These are phyloP conservation scores for Hemibagrus guttatus DNA, from an alignment of 2,797 vertebrate species.

Conservation along the genomic window DNA sequence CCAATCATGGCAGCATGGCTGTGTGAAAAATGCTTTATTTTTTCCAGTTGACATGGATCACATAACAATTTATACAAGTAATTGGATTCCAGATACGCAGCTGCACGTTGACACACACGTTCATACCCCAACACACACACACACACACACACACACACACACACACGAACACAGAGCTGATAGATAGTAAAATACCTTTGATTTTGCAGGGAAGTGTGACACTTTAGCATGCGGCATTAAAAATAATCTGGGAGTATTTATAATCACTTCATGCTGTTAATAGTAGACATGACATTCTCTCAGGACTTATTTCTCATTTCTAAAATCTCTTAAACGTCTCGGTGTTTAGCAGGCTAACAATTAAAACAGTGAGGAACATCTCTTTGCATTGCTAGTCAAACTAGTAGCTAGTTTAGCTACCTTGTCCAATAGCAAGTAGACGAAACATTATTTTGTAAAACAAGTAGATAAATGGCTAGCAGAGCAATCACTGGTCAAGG, in stretches of 20 bases:
- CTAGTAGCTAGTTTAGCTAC: background rate
- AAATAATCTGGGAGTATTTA: background rate
- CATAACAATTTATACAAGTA: constrained; percentile 37
- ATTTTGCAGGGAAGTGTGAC: constrained; percentile 1
- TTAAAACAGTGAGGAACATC: background rate
- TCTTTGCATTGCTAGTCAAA: background rate
- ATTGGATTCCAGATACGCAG: constrained; percentile 33
- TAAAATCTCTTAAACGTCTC: background rate
- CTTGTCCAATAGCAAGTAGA: background rate
- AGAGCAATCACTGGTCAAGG: background rate
- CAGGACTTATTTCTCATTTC: constrained; percentile 5
- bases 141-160: background rate
- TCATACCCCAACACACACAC: constrained; percentile 4
- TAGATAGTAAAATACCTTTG: constrained; percentile 29
- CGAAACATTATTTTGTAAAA: background rate
- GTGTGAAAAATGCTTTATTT: constrained; percentile 35
- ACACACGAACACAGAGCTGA: background rate
- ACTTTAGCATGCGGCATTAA: background rate
- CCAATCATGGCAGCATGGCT: background rate
- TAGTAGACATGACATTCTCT: background rate
- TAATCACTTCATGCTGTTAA: background rate
- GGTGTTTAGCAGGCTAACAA: background rate
- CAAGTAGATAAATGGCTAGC: background rate
- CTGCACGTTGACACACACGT: background rate
- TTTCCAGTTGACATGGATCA: constrained; percentile 27